Evolutionary conservation across 92 coral and sea anemone species (phyloP), one percentile per base, ranked within the genome.

Genomic region (Actinostola sp.): DNA sequence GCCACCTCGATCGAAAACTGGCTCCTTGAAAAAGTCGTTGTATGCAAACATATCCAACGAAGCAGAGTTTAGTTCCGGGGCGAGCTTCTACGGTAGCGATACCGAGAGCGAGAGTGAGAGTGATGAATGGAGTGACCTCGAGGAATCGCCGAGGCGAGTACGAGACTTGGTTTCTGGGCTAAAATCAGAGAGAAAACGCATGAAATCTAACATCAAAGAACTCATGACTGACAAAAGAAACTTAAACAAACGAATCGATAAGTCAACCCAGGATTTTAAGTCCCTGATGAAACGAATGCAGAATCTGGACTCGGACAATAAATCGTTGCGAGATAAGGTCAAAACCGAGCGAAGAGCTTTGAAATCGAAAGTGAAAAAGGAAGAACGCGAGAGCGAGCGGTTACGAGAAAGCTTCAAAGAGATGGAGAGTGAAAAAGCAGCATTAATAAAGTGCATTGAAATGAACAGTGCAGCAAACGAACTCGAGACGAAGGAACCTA

Each of bases 391-490:
- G 50, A 88, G 79, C 43, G 84, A 71, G 27, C 46, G 65, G 21
- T 48, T 87, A 81, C 60, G 68, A 43, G 92, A 90, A 29, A 73
- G 76, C 2, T 51, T 90, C 35, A 53, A 76, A 55, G 78, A 89
- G 72, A 81, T 84, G 32, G 89, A 90, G 63, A 87, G 89, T 36
- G 96, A 90, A 49, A 90, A 90, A 38, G 89, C 79, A 2, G 89
- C 96, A 27, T 82, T 90, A 42, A 74, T 90, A 30, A 72, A 71
- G 27, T 90, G 96, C 35, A 86, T 90, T 56, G 92, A 87, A 56
- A 74, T 90, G 80, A 75, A 61, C 62, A 87, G 83, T 49, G 25
- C 63, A 4, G 32, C 24, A 0, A 36, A 21, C 19, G 62, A 35
- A 36, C 26, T 24, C 0, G 76, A 70, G 10, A 44, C 64, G 17